Conservation (phyloP, 2,888 invertebrate genomes). For the Seladonia tumulorum region DNA sequence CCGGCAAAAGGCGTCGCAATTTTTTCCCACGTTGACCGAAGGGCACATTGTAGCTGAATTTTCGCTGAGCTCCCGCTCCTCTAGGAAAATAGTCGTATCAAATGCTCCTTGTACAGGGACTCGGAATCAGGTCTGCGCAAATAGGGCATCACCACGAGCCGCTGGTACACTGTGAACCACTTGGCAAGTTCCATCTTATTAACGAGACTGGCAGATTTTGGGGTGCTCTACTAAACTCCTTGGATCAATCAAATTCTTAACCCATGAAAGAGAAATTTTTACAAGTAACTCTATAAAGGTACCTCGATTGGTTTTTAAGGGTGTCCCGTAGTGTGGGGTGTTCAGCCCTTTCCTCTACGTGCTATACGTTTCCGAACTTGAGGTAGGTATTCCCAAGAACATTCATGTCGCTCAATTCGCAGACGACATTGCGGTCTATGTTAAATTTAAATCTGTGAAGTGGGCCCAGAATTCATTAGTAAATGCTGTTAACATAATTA, state of each 20-base stretch:
- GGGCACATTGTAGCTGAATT: background rate
- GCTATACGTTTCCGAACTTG: background rate
- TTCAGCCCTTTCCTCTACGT: background rate
- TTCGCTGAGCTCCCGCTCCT: conserved; percentile 14
- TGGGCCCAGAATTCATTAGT: background rate
- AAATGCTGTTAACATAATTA: background rate
- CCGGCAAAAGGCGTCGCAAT: background rate
- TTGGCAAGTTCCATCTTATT: background rate
- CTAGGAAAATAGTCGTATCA: conserved; percentile 5
- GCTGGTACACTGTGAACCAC: no score
- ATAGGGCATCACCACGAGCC: no score
- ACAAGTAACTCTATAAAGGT: background rate
- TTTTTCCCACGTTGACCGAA: background rate
- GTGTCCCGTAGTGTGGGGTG: conserved; percentile 11
- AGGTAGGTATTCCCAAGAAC: background rate
- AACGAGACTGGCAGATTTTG: background rate
- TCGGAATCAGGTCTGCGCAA: no score
- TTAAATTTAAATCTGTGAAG: background rate
- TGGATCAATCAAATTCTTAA: background rate
- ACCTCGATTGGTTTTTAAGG: background rate
- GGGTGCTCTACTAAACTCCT: background rate
- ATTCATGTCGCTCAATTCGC: background rate
- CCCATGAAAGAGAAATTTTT: background rate
- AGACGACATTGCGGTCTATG: background rate
- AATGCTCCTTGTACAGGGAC: no score